These are phyloP conservation scores for Montipora capitata DNA, from an alignment of 92 coral and sea anemone species.

Conservation along the genomic window DNA sequence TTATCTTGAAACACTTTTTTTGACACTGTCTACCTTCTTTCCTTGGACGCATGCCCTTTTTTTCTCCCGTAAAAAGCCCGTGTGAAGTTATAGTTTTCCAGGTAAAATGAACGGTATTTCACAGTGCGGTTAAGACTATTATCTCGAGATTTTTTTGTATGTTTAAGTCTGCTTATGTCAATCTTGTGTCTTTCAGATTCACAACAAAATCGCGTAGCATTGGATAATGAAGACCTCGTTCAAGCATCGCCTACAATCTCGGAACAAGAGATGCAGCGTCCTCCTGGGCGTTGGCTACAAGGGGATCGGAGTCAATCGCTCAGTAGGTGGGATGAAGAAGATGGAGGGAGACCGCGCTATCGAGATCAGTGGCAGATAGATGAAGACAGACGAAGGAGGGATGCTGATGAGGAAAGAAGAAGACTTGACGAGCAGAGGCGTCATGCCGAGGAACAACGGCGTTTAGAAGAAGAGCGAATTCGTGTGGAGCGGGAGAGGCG, in stretches of 20 bases:
- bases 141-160: no score
- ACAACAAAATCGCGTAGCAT: slow-evolving; percentile 65
- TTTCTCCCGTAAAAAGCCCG: no score
- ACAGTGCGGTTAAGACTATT: no score
- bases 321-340: slow-evolving; percentile 47
- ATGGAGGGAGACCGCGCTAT: slow-evolving; percentile 32
- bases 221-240: slow-evolving; percentile 74
- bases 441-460: slow-evolving; percentile 46
- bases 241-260: slow-evolving; percentile 87
- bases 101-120: no score
- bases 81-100: no score
- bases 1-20: no score
- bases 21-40: no score
- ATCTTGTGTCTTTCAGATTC: slow-evolving; percentile 48
- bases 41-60: no score
- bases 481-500: slow-evolving; percentile 57
- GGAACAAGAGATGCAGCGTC: slow-evolving; percentile 81
- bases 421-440: not conserved
- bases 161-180: not conserved
- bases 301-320: slow-evolving; percentile 49
- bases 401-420: slow-evolving; percentile 67
- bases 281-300: slow-evolving; percentile 82
- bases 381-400: slow-evolving; percentile 71
- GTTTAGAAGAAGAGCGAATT: slow-evolving; percentile 58
- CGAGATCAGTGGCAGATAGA: slow-evolving; percentile 71